Evolutionary conservation across 2,797 vertebrate species (phyloP), one percentile per base, ranked within the genome.

Genomic region (Enteromius treurensis): DNA sequence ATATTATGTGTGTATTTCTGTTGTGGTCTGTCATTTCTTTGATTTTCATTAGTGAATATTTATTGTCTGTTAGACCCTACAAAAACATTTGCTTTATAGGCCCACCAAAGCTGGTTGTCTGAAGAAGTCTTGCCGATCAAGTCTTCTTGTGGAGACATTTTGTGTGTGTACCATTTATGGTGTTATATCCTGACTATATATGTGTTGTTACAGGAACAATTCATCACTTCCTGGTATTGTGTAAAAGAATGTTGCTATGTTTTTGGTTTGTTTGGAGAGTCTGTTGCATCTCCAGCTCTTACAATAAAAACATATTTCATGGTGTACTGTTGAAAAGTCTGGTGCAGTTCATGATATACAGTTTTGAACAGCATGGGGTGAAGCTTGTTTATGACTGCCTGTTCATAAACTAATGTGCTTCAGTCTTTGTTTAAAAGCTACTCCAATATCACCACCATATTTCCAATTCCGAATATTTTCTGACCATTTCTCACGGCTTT

Each of bases 191-290:
- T 9, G 69, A 74, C 58, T 64, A 26, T 51, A 21, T 78, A 69
- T 79, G 47, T 78, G 45, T 47, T 79, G 45, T 77, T 83, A 47
- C 71, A 80, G 77, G 75, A 90, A 91, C 88, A 92, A 89, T 90
- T 65, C 82, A 77, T 47, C 80, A 83, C 87, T 93, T 94, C 92
- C 93, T 92, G 89, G 73, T 73, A 92, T 94, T 93, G 92, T 93
- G 84, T 81, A 64, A 75, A 89, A 89, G 93, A 94, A 94, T 93
- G 91, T 86, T 86, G 76, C 70, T 90, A 64, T 89, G 89, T 86
- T 89, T 70, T 69, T 23, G 79, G 53, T 64, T 76, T 51, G 5
- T 14, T 55, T 40, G 55, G 45, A 55, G 40, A 84, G 17, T 49
- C 80, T 86, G 82, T 89, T 85, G 89, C 82, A 81, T 88, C 65